A percentile compares a stretch with the other conserved stretches of the same genome.
Conservation (phyloP, 1,140 invertebrate genomes). For the Sarcophaga peregrina region DNA sequence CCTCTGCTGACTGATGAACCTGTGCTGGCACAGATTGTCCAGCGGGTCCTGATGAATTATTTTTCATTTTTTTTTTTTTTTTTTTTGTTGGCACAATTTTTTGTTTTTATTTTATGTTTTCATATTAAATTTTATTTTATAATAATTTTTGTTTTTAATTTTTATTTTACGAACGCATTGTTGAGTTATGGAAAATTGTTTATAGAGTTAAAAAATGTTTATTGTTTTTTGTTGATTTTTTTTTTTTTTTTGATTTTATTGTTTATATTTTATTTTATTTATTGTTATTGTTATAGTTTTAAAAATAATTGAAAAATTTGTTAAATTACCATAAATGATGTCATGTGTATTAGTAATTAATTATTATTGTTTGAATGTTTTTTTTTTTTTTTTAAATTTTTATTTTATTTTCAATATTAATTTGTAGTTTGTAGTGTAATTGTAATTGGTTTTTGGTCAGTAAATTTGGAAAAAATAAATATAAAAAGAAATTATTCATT, state of each 20-base stretch:
- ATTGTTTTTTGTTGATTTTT: background rate
- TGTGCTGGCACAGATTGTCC: slow-evolving; percentile 88
- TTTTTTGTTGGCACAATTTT: slow-evolving; percentile 50
- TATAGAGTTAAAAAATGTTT: background rate
- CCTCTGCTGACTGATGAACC: slow-evolving; percentile 81
- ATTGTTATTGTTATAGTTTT: slow-evolving; percentile 43
- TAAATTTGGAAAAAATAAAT: slow-evolving; percentile 43
- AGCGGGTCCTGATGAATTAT: slow-evolving; percentile 75
- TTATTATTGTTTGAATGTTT: slow-evolving; percentile 42
- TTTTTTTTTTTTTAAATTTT: background rate
- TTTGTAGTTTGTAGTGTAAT: too few species aligned
- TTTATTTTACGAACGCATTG: slow-evolving; percentile 37
- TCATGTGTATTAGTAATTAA: slow-evolving; percentile 41
- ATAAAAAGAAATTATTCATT: background rate
- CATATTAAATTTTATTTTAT: slow-evolving; percentile 29
- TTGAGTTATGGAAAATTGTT: slow-evolving; percentile 26
- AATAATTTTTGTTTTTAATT: slow-evolving; percentile 42
- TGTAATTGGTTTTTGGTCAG: too few species aligned
- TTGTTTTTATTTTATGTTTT: slow-evolving; percentile 48
- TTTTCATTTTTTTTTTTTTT: slow-evolving; percentile 50
- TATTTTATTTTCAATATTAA: too few species aligned
- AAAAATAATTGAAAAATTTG: slow-evolving; percentile 25
- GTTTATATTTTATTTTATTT: slow-evolving; percentile 42
- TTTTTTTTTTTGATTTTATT: background rate
- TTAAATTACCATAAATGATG: too few species aligned